Evolutionary conservation across 2,797 vertebrate species (phyloP).

Genomic region (Kryptopterus vitreolus): DNA sequence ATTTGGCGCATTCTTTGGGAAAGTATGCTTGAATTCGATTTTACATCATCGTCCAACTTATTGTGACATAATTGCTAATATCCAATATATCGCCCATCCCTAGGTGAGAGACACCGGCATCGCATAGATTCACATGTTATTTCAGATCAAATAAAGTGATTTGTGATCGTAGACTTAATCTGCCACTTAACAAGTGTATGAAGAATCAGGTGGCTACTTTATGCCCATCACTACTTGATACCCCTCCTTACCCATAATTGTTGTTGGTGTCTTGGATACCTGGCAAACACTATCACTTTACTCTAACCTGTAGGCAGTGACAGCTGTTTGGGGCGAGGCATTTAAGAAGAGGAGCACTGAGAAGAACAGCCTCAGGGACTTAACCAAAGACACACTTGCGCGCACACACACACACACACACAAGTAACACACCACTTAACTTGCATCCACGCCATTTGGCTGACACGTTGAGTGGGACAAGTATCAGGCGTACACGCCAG

Average conservation of each 20-base stretch:
- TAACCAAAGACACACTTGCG: constrained; percentile 22
- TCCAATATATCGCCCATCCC: too few relatives aligned
- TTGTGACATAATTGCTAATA: too few relatives aligned
- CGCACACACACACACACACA: constrained; percentile 9
- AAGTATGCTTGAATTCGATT: too few relatives aligned
- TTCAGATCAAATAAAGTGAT: background rate
- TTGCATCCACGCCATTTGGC: background rate
- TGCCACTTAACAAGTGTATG: background rate
- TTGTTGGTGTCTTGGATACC: constrained; percentile 63
- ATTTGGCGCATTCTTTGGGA: too few relatives aligned
- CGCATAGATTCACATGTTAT: background rate
- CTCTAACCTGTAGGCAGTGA: constrained; percentile 72
- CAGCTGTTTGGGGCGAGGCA: constrained; percentile 36
- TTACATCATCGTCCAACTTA: too few relatives aligned
- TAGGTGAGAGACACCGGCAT: background rate
- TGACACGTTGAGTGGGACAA: background rate
- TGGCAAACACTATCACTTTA: constrained; percentile 71
- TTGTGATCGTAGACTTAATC: too few relatives aligned
- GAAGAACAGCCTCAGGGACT: constrained; percentile 35
- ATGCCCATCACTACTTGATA: constrained; percentile 47
- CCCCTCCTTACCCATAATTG: constrained; percentile 37
- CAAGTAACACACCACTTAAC: constrained; percentile 19
- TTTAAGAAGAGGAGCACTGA: constrained; percentile 44
- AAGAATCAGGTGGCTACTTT: background rate
- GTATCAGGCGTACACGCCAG: background rate